These are phyloP conservation scores for Anticlea derivata DNA, from an alignment of 2,888 invertebrate species.

Conservation along the genomic window DNA sequence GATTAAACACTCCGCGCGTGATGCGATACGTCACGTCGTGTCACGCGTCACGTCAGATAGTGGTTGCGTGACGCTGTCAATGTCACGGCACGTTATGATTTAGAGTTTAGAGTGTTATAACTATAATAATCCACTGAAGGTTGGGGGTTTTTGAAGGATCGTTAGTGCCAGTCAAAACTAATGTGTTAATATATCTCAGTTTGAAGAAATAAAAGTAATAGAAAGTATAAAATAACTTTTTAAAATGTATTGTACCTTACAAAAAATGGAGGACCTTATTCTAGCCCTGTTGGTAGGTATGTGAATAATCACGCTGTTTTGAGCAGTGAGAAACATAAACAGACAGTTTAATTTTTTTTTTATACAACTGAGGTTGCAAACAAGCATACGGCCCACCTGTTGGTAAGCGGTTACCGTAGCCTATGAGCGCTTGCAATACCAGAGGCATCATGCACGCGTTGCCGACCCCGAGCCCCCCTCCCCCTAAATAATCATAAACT, in stretches of 20 bases:
- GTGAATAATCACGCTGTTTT: too few relatives aligned
- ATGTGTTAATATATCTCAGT: conserved; percentile 4
- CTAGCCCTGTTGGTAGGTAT: too few relatives aligned
- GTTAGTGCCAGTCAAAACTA: conserved; percentile 1
- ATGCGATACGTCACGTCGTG: conserved; percentile 24
- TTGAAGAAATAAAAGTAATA: background rate
- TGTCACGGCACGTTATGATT: conserved; percentile 34
- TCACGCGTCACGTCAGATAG: conserved; percentile 35
- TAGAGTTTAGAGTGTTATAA: conserved; percentile 33
- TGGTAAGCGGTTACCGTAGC: too few relatives aligned
- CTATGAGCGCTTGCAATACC: too few relatives aligned
- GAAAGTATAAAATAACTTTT: background rate
- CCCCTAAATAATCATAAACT: too few relatives aligned
- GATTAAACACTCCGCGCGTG: conserved; percentile 32
- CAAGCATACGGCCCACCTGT: too few relatives aligned
- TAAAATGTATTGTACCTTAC: background rate
- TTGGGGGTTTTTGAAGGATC: background rate
- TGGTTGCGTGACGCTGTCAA: conserved; percentile 35
- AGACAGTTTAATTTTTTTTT: too few relatives aligned
- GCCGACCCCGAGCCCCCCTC: too few relatives aligned
- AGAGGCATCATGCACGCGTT: too few relatives aligned
- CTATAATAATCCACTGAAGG: conserved; percentile 19
- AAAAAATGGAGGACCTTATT: too few relatives aligned
- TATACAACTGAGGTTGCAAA: too few relatives aligned
- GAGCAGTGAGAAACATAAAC: too few relatives aligned